phyloP scores from a whole-genome alignment of 2,113 vertebrate species.

The Nansenia antarctica region DNA sequence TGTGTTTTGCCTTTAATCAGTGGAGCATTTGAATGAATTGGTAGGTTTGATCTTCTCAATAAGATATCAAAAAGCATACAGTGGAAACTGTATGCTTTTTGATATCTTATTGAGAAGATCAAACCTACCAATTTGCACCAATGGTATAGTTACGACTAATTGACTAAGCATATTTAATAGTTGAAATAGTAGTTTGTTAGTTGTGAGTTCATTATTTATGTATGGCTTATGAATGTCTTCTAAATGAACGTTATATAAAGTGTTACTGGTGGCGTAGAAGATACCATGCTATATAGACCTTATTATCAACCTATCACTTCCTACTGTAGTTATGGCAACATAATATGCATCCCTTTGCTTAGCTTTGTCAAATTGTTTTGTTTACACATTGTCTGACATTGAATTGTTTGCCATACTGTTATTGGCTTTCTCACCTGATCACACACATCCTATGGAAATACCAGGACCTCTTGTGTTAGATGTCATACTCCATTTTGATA shows the following conservation, averaged over 20 bases:
- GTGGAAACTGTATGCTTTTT: no score
- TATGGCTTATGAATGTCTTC: no score
- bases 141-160: no score
- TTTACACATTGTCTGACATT: background rate
- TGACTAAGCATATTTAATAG: no score
- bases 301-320: background rate
- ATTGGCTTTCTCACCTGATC: background rate
- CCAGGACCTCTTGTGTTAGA: background rate
- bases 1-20: no score
- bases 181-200: no score
- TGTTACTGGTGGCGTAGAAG: background rate
- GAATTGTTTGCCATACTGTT: background rate
- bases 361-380: background rate
- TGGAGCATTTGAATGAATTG: no score
- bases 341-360: no score
- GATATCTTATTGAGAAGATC: no score
- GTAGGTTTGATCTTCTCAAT: no score
- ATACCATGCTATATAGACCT: background rate
- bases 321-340: background rate
- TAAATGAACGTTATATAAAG: background rate
- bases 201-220: background rate
- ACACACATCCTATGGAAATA: background rate
- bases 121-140: no score
- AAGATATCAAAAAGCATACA: no score
- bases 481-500: background rate